Conservation (phyloP, 2,888 invertebrate genomes). For the Gryllus longicercus region DNA sequence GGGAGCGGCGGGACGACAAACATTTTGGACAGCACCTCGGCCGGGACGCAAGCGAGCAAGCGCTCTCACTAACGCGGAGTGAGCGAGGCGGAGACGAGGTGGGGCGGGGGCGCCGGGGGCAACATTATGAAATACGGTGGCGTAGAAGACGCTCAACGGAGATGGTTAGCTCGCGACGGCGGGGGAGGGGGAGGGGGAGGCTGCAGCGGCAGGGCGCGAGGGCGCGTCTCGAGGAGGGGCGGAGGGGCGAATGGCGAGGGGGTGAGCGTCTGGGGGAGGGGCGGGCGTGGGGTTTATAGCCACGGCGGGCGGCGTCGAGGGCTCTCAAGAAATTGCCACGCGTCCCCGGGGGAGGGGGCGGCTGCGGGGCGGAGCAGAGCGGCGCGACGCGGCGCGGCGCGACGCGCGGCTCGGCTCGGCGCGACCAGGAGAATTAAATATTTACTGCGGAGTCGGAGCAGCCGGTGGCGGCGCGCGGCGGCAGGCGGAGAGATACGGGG, state of each 20-base stretch:
- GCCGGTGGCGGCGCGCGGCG: not conserved
- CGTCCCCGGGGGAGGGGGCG: constrained; percentile 20
- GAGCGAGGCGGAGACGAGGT: not conserved
- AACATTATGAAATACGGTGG: constrained; percentile 17
- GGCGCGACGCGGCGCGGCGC: no score
- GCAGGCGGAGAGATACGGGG: no score
- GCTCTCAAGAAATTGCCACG: constrained; percentile 24
- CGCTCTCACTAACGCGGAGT: not conserved
- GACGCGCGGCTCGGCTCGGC: not conserved
- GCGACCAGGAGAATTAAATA: not conserved
- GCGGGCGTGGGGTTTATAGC: not conserved
- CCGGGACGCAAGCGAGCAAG: no score
- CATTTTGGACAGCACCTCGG: not conserved
- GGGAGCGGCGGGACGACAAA: not conserved
- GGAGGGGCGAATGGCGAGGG: not conserved
- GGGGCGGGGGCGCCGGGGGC: not conserved
- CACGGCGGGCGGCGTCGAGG: constrained; percentile 22
- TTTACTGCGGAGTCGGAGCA: constrained; percentile 8
- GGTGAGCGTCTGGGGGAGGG: constrained; percentile 4
- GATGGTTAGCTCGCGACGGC: not conserved
- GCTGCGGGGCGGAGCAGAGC: not conserved
- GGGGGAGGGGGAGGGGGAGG: not conserved
- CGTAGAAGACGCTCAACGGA: not conserved
- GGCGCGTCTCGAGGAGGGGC: not conserved
- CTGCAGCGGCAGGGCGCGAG: not conserved